Conservation (phyloP, 2,113 vertebrate genomes). For the Jacana jacana region DNA sequence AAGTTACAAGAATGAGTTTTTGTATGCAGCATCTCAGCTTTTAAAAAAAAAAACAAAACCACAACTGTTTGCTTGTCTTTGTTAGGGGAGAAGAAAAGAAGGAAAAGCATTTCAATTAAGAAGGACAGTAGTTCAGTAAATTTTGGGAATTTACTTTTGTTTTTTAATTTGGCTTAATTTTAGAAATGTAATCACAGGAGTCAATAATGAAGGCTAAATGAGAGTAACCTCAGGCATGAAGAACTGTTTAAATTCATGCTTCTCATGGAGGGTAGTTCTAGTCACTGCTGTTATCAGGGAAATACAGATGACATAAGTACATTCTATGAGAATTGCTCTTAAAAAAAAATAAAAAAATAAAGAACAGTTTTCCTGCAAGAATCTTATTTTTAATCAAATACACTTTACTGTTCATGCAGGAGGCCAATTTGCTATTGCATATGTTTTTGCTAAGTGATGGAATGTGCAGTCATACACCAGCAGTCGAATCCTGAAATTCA, state of each 20-base stretch:
- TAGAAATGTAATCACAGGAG: background rate
- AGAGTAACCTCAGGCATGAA: background rate
- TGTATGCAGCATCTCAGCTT: background rate
- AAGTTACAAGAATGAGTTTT: background rate
- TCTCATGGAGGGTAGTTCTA: background rate
- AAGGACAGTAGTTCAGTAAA: background rate
- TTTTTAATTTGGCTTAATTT: background rate
- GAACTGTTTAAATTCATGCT: background rate
- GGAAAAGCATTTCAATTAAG: background rate
- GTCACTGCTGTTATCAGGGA: background rate
- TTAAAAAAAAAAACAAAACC: background rate
- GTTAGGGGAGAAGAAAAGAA: background rate
- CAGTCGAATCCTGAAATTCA: conserved; percentile 22
- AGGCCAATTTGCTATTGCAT: conserved; percentile 48
- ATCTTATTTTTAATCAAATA: conserved; percentile 32
- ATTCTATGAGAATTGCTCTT: background rate
- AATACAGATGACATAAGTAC: background rate
- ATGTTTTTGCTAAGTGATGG: conserved; percentile 52
- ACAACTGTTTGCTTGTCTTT: background rate
- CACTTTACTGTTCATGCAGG: conserved; percentile 4
- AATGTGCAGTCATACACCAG: conserved; percentile 29
- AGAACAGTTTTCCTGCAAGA: background rate
- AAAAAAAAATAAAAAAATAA: background rate
- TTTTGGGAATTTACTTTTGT: background rate
- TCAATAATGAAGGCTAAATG: background rate